Percentiles rank a stretch among this genome's conserved stretches.
phyloP scores from a whole-genome alignment of 2,797 vertebrate genomes.

The Coregonus suidteri region DNA sequence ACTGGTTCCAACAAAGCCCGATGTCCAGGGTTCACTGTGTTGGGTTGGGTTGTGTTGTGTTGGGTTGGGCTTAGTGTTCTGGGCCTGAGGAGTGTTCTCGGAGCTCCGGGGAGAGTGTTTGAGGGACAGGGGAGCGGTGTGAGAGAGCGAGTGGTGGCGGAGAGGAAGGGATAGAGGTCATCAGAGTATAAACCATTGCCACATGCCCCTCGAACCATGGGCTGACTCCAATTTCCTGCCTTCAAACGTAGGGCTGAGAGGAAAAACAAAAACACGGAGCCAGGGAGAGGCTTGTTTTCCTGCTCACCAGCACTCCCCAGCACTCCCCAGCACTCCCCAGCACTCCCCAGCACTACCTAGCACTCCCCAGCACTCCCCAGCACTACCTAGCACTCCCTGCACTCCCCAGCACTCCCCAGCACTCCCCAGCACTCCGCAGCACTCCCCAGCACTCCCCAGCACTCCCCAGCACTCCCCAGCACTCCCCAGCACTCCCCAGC shows the following conservation, averaged over 20 bases:
- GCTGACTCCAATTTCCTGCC: slow-evolving; percentile 91
- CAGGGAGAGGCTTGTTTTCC: slow-evolving; percentile 81
- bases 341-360: slow-evolving; percentile 37
- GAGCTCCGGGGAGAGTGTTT: slow-evolving; percentile 64
- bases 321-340: slow-evolving; percentile 63
- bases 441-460: slow-evolving; percentile 36
- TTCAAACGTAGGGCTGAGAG: slow-evolving; percentile 77
- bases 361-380: slow-evolving; percentile 45
- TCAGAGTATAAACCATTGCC: slow-evolving; percentile 85
- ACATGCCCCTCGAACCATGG: slow-evolving; percentile 84
- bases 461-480: neutral
- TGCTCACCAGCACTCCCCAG: slow-evolving; percentile 54
- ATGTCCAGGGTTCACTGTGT: slow-evolving; percentile 62
- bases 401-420: slow-evolving; percentile 41
- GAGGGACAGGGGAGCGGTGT: slow-evolving; percentile 73
- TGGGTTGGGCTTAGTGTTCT: slow-evolving; percentile 51
- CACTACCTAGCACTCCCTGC: slow-evolving; percentile 39
- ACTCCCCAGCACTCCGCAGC: slow-evolving; percentile 49
- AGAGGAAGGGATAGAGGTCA: slow-evolving; percentile 71
- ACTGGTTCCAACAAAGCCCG: slow-evolving; percentile 76
- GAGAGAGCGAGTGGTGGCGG: slow-evolving; percentile 67
- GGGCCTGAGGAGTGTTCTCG: slow-evolving; percentile 17
- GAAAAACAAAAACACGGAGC: slow-evolving; percentile 80
- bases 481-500: slow-evolving; percentile 43
- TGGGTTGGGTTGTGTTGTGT: slow-evolving; percentile 51